These are phyloP conservation scores for Scomber scombrus DNA, from an alignment of 2,113 vertebrate species.

Conservation along the genomic window DNA sequence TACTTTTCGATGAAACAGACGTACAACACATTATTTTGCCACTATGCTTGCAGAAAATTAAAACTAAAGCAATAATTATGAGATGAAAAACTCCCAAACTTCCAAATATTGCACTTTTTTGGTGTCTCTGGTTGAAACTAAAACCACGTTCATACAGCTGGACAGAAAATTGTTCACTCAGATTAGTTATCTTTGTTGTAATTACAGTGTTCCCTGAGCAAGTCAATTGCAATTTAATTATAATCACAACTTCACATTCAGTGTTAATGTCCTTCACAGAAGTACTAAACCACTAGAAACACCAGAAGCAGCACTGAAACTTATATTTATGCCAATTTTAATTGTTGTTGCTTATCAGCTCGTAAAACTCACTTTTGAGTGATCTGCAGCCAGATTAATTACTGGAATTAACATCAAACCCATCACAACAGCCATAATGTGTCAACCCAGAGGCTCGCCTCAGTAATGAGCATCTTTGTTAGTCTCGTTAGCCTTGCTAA, in stretches of 20 bases:
- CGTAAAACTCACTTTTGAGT: conserved; percentile 48
- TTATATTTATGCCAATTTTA: conserved; percentile 13
- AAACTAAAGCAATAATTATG: neutral
- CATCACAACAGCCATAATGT: conserved; percentile 72
- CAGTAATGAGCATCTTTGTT: conserved; percentile 80
- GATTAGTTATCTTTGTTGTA: conserved; percentile 19
- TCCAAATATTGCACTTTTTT: neutral
- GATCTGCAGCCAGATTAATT: conserved; percentile 79
- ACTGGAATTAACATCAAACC: conserved; percentile 78
- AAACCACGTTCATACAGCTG: neutral
- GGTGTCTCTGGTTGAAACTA: neutral
- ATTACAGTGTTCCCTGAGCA: conserved; percentile 17
- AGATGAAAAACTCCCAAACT: neutral
- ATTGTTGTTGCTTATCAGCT: conserved; percentile 33
- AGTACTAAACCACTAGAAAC: neutral
- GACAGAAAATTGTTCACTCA: neutral
- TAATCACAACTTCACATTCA: neutral
- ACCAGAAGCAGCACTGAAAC: conserved; percentile 4
- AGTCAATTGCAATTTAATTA: neutral
- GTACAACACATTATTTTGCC: no score
- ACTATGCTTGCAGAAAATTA: neutral
- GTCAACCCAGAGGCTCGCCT: conserved; percentile 51
- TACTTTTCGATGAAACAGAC: neutral
- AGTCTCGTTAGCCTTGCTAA: conserved; percentile 68
- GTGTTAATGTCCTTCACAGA: conserved; percentile 5